Percentiles rank a stretch among this genome's conserved stretches.
phyloP scores from a whole-genome alignment of 1,140 invertebrate species.

The Habropoda laboriosa region DNA sequence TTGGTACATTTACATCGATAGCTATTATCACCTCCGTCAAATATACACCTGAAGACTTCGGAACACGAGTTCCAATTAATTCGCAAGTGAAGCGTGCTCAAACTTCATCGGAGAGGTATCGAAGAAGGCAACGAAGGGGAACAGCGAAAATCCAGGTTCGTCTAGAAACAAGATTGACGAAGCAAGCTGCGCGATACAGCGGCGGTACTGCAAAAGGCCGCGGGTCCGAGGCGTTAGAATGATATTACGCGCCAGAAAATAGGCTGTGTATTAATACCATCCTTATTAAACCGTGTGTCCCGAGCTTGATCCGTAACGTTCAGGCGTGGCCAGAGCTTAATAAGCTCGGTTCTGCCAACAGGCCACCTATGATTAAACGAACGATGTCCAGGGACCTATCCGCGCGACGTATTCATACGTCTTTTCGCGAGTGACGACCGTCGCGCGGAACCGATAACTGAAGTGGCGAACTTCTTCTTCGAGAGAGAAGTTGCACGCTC shows the following conservation, averaged over 20 bases:
- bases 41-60: no score
- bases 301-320: conserved; percentile 52
- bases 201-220: conserved; percentile 5
- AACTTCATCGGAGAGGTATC: no score
- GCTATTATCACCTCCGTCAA: no score
- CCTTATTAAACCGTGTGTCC: conserved; percentile 48
- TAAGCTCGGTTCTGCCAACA: conserved; percentile 50
- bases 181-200: no score
- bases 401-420: conserved; percentile 46
- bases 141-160: background rate
- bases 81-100: no score
- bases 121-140: background rate
- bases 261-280: conserved; percentile 48
- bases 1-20: no score
- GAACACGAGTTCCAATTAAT: no score
- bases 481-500: no score
- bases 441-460: conserved; percentile 4
- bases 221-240: background rate
- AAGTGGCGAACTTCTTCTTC: no score
- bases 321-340: conserved; percentile 50
- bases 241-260: conserved; percentile 44
- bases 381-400: conserved; percentile 9
- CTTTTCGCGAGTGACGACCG: background rate
- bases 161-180: background rate
- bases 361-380: conserved; percentile 24